These are phyloP conservation scores for Siphamia tubifer DNA, from an alignment of 2,113 vertebrate genomes.

Conservation along the genomic window DNA sequence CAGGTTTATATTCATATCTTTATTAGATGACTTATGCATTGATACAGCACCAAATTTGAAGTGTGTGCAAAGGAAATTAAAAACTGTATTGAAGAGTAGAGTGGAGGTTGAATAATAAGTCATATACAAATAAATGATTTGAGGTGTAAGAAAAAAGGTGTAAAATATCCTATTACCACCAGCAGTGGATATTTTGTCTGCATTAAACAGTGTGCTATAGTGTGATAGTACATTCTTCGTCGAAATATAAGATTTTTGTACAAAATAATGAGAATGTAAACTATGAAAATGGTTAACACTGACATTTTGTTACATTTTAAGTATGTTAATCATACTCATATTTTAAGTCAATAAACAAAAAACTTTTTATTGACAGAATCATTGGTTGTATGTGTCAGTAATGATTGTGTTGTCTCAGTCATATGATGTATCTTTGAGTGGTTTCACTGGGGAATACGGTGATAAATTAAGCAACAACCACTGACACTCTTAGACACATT, in stretches of 20 bases:
- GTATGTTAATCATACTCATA: slow-evolving; percentile 61
- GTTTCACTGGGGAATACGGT: no score
- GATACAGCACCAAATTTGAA: slow-evolving; percentile 11
- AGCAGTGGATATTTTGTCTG: slow-evolving; percentile 27
- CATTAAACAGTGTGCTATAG: slow-evolving; percentile 39
- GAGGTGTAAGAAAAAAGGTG: slow-evolving; percentile 32
- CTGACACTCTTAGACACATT: no score
- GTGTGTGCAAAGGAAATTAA: neutral
- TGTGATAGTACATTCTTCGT: slow-evolving; percentile 42
- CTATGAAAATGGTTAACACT: slow-evolving; percentile 51
- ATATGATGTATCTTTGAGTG: neutral
- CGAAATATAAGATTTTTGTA: slow-evolving; percentile 43
- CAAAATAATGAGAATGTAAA: slow-evolving; percentile 58
- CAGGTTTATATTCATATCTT: slow-evolving; percentile 9
- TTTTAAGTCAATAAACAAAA: slow-evolving; percentile 72
- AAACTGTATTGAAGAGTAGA: neutral
- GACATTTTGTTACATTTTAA: slow-evolving; percentile 65
- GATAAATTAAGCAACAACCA: no score
- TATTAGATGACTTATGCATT: neutral
- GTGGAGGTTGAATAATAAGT: neutral
- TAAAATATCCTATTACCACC: slow-evolving; percentile 3
- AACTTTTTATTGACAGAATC: slow-evolving; percentile 25
- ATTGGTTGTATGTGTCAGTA: neutral
- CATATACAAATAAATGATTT: neutral
- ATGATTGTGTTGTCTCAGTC: slow-evolving; percentile 8